Evolutionary conservation across 2,113 vertebrate species (phyloP), one percentile per base, ranked within the genome.

Genomic region (Tretioscincus oriximinensis): DNA sequence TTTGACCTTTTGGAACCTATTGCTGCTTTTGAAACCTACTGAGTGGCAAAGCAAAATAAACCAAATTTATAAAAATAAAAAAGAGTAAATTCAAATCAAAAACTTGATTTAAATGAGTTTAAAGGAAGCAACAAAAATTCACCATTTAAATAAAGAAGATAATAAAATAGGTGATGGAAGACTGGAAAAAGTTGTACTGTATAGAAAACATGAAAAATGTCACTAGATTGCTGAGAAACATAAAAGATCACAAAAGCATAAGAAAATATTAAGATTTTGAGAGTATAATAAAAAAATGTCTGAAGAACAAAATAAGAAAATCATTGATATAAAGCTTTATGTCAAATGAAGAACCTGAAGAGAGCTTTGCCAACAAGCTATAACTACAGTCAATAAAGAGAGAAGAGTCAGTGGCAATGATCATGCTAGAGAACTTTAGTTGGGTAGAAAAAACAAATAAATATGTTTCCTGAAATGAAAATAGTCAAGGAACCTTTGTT

Each of bases 101-200:
- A 51, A 10, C 14, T 9, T 51, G 28, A 18, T 21, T 31, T 28
- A 72, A 35, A 9, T 1, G 28, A 0, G 29, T 67, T 31, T n/a
- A 60, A 68, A 29, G 2, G 20, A 9, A 10, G 14, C 1, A 0
- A 0, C 4, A 5, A 49, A 41, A 10, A 65, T 60, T 76, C 28
- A 66, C 49, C 49, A 41, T 24, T 58, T 35, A 69, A 49, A 82
- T 83, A 28, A 54, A 51, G 47, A 51, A 12, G 66, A 73, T 26
- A 73, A 65, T 54, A 65, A 73, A 31, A 81, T 29, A 69, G 31
- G 58, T 49, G 70, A 51, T 16, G 69, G 63, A 84, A 80, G 14
- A 70, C 31, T 26, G 31, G 67, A 45, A 75, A 84, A 24, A 66
- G 31, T 58, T 58, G 14, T 58, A 28, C 31, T 45, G 2, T 31